Conservation (phyloP, 1,140 invertebrate genomes). For the Atopsyche davidsoni region DNA sequence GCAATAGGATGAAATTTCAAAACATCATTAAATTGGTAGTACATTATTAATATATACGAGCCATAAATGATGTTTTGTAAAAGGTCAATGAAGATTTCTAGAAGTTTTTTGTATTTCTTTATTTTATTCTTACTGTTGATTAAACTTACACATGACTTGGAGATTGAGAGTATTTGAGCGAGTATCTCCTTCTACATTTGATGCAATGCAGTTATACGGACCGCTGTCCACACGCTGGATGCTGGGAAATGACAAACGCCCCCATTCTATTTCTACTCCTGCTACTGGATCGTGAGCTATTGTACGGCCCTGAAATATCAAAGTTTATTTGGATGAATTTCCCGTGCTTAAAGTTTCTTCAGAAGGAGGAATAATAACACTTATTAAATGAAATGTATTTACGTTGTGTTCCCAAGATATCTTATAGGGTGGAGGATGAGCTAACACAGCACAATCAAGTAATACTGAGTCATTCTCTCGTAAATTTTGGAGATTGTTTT, state of each 20-base stretch:
- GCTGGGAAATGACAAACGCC: neutral
- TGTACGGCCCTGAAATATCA: slow-evolving; percentile 9
- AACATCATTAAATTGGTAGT: slow-evolving; percentile 2
- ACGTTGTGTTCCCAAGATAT: slow-evolving; percentile 20
- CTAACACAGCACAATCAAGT: slow-evolving; percentile 11
- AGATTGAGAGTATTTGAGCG: slow-evolving; percentile 15
- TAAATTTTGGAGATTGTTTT: slow-evolving; percentile 8
- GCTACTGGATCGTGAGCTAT: slow-evolving; percentile 13
- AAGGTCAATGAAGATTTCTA: slow-evolving; percentile 1
- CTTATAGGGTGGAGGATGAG: slow-evolving; percentile 20
- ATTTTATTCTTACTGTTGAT: slow-evolving; percentile 1
- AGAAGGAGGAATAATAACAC: neutral
- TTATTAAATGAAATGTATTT: slow-evolving; percentile 1
- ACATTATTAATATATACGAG: too few species aligned
- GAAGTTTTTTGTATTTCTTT: neutral
- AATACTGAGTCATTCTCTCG: slow-evolving; percentile 6
- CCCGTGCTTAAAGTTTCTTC: neutral
- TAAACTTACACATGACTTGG: slow-evolving; percentile 12
- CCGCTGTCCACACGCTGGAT: slow-evolving; percentile 11
- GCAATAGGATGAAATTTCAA: too few species aligned
- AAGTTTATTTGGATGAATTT: neutral
- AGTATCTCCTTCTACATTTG: slow-evolving; percentile 17
- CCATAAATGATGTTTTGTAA: too few species aligned
- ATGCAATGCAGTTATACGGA: slow-evolving; percentile 16
- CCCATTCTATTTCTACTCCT: slow-evolving; percentile 12